phyloP scores from a whole-genome alignment of 2,797 vertebrate species.

The Adelosebastes latens region DNA sequence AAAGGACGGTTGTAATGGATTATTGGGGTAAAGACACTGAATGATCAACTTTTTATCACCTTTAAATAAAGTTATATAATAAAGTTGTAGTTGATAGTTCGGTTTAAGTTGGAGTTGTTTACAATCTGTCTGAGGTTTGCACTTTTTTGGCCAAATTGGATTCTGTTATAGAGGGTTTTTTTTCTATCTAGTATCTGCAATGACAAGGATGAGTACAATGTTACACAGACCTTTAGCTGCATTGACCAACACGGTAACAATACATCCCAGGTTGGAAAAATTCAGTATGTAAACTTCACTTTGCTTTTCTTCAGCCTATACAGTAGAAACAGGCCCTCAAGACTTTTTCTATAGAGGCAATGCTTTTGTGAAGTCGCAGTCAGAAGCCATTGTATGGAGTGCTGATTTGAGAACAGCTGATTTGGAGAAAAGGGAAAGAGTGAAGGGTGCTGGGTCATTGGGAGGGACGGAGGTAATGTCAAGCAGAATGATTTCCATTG shows the following conservation, averaged over 20 bases:
- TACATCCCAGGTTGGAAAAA: not conserved
- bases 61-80: not conserved
- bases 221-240: not conserved
- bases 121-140: not conserved
- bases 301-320: not conserved
- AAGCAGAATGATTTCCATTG: conserved; percentile 47
- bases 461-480: conserved; percentile 30
- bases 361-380: conserved; percentile 20
- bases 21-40: not conserved
- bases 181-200: not conserved
- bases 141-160: not conserved
- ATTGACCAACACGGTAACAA: not conserved
- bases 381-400: conserved; percentile 8
- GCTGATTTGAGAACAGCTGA: conserved; percentile 34
- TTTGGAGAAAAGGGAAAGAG: not conserved
- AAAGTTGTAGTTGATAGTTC: not conserved
- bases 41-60: not conserved
- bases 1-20: not conserved
- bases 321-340: not conserved
- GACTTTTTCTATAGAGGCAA: not conserved
- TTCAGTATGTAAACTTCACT: not conserved
- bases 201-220: not conserved
- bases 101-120: not conserved
- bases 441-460: conserved; percentile 11
- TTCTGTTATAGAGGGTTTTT: not conserved